Base-by-base conservation (phyloP, 1,140 invertebrate genomes). In the Lamellibrachia luymesi region DNA sequence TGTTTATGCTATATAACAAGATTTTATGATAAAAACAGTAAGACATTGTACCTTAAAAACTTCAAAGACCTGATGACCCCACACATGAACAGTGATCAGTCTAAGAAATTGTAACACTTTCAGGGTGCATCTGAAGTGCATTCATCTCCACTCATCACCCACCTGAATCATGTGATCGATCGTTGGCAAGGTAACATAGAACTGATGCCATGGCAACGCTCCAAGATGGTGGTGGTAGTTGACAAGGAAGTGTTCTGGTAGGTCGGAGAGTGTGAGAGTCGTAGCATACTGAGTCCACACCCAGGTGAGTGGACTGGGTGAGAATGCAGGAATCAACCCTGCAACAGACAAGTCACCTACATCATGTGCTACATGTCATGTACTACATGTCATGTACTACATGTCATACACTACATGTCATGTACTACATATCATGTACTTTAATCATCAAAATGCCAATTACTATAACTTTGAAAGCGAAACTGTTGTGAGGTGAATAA, bases 141-240 rank as follows among this genome's bases (percentile, higher is more conserved):
- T 17, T 90, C 80, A 90, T 17, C 80, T 22, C n/a, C 80, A 22
- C 80, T 91, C 51, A 90, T 22, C 17, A 94, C 94, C 94, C 95
- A 98, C 97, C 96, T 97, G 97, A 50, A 97, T 96, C 97, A 98
- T 97, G 38, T 97, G 97, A 91, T 98, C 97, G 8, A 98, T 96
- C 94, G 98, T 97, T 50, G 96, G 95, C 10, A 97, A 94, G n/a
- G 97, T 97, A 0, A 98, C 98, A 94, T 96, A 97, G 94, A 98
- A 98, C 93, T 97, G 96, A 64, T 97, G 96, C 98, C 98, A 98
- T 10, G 97, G 97, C 90, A 98, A 95, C 49, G 97, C 96, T 1
- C 97, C 95, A 91, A 98, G 97, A 90, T 97, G 97, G 64, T 97
- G 13, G 64, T 80, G 64, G 64, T 80, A 80, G 7, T 4, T 80